Evolutionary conservation across 1,140 invertebrate species (phyloP).

Genomic region (Ladona fulva): DNA sequence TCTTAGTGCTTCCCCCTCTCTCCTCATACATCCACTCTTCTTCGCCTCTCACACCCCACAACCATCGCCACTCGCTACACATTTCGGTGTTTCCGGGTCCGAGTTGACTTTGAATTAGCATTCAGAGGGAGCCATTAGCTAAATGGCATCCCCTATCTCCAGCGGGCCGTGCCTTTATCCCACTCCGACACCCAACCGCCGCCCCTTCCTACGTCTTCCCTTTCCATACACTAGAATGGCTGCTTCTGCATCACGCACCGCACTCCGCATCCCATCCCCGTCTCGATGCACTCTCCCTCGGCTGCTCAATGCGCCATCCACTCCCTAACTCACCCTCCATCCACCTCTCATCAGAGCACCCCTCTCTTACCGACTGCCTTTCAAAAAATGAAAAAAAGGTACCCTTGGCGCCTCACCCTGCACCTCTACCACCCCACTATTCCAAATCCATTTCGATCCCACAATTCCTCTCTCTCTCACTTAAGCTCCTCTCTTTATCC

Average conservation of each 20-base stretch:
- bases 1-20: background rate
- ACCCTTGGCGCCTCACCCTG: no score
- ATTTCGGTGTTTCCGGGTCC: slow-evolving; percentile 6
- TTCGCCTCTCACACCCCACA: background rate
- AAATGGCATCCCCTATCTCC: background rate
- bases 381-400: no score
- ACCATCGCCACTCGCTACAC: background rate
- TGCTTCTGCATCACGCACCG: background rate
- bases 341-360: no score
- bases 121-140: slow-evolving; percentile 7
- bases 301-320: background rate
- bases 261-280: background rate
- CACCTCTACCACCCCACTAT: no score
- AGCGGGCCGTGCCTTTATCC: background rate
- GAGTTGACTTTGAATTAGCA: slow-evolving; percentile 9
- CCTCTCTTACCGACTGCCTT: no score
- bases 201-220: background rate
- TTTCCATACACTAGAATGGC: background rate
- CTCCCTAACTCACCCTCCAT: no score
- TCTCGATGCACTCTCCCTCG: background rate
- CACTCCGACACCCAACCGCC: background rate
- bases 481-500: no score
- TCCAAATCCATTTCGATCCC: no score
- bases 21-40: background rate
- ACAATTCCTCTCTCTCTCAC: no score